Evolutionary conservation across 2,113 vertebrate genomes (phyloP), one percentile per base, ranked within the genome.

Genomic region (Antigone vipio): DNA sequence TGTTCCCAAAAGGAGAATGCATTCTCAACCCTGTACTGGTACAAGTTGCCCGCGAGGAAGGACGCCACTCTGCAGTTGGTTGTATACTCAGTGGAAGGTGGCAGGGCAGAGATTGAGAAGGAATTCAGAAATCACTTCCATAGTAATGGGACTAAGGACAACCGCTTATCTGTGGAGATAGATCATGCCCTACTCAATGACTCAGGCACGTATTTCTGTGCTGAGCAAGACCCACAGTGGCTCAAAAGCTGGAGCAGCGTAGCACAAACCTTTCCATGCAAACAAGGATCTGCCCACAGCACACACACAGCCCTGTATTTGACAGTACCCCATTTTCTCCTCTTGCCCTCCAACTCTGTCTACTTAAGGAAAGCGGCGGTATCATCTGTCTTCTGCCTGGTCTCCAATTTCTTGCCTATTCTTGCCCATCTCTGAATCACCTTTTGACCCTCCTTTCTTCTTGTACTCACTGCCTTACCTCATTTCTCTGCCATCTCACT

Each of bases 1-100:
- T 85, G 80, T 40, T 62, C 34, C 3, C 3, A 5, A n/a, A 11
- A 21, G 2, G 16, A 1, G 1, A 55, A 1, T 6, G 0, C 0
- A 12, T 2, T 32, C 4, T 2, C 0, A 0, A 0, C 0, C 9
- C 27, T 89, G 20, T 80, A 10, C 75, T 89, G 81, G 81, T 93
- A 69, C 49, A 93, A 89, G 55, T 6, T 69, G 34, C 74, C 75
- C 7, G 5, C 4, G 2, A 62, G 29, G 55, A 85, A 75, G 56
- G 17, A 69, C 11, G 12, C 68, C 8, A 16, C 27, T 45, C 56
- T 89, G 62, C 62, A 75, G 63, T 2, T 93, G 44, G 18, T 76
- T 64, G 12, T 86, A 21, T 21, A 18, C 17, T 81, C 92, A 42
- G 1, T 23, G 9, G 69, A 90, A 86, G 76, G 81, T 34, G 38